A percentile compares a stretch with the other conserved stretches of the same genome.
Conservation (phyloP, 2,888 invertebrate genomes). For the Bimastos eiseni region DNA sequence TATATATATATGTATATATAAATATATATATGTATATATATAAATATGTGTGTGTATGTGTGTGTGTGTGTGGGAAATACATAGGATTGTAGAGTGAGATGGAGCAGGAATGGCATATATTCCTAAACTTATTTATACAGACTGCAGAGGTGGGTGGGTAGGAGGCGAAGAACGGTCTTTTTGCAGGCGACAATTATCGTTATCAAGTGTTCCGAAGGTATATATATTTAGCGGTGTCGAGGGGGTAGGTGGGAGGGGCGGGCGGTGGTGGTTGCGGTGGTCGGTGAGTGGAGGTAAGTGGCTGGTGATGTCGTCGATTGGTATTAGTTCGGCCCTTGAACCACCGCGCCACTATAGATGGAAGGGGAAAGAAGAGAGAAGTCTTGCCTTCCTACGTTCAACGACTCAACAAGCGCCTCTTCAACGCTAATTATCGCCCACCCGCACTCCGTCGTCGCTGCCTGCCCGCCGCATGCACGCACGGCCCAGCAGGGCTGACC, state of each 20-base stretch:
- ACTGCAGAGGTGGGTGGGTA: not conserved
- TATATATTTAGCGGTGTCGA: not conserved
- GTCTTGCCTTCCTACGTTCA: not conserved
- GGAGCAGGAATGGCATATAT: too few relatives aligned
- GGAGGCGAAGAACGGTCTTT: not conserved
- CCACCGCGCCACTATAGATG: not conserved
- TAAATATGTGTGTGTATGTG: not conserved
- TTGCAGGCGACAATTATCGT: not conserved
- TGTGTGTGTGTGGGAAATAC: too few relatives aligned
- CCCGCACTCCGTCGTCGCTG: not conserved
- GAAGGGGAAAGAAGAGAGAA: not conserved
- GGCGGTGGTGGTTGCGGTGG: not conserved
- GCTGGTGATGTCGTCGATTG: not conserved
- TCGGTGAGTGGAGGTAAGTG: not conserved
- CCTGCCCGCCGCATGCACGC: not conserved
- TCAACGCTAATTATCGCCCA: not conserved
- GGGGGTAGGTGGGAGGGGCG: not conserved
- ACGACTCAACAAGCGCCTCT: not conserved
- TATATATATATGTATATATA: not conserved
- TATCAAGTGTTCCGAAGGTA: not conserved
- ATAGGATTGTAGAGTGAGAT: too few relatives aligned
- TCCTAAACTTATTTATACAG: too few relatives aligned
- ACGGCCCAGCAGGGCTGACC: not conserved
- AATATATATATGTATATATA: not conserved
- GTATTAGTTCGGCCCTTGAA: not conserved